Conservation (phyloP, 2,113 vertebrate genomes). For the Xiphophorus maculatus region DNA sequence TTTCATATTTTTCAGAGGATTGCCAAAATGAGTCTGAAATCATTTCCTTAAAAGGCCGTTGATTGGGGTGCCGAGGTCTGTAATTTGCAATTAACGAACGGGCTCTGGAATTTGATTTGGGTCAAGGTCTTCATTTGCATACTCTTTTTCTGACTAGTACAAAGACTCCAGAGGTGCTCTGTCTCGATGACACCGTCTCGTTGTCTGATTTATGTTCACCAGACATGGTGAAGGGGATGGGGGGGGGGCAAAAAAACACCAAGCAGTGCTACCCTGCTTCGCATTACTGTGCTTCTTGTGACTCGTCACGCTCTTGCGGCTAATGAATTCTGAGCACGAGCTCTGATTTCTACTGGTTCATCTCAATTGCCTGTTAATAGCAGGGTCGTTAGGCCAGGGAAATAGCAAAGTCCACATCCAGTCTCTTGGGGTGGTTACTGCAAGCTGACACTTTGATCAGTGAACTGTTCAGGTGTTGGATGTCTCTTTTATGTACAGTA, state of each 20-base stretch:
- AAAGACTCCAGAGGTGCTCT: conserved; percentile 68
- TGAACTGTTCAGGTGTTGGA: conserved; percentile 50
- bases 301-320: conserved; percentile 70
- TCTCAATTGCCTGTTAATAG: conserved; percentile 80
- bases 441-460: conserved; percentile 44
- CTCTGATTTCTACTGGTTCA: conserved; percentile 80
- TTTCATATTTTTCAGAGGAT: conserved; percentile 75
- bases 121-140: conserved; percentile 84
- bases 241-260: conserved; percentile 24
- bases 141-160: conserved; percentile 68
- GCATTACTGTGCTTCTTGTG: conserved; percentile 70
- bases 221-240: conserved; percentile 46
- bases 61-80: conserved; percentile 84
- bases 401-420: conserved; percentile 73
- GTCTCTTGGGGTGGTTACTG: conserved; percentile 61
- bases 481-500: not conserved
- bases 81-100: conserved; percentile 85
- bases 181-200: conserved; percentile 70
- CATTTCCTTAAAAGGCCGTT: conserved; percentile 79
- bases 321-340: conserved; percentile 80
- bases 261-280: conserved; percentile 44
- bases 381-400: conserved; percentile 75
- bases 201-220: conserved; percentile 76
- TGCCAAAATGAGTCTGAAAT: conserved; percentile 80
- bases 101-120: conserved; percentile 83